Base-by-base conservation (phyloP, 2,113 vertebrate species). In the Hylia prasina region DNA sequence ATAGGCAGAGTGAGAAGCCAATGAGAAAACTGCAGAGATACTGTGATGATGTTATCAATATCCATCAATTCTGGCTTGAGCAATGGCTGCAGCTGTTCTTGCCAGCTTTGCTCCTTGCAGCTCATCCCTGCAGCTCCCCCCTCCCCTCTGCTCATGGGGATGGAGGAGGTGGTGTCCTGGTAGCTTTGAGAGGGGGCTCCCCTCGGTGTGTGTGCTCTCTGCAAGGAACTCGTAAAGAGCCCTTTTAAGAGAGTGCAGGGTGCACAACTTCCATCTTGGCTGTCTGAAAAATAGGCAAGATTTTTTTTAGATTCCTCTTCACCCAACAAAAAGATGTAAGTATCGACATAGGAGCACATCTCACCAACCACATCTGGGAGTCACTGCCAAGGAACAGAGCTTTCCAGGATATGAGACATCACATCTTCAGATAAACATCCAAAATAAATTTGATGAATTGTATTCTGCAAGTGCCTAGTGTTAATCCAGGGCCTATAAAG, bases 131-230 rank as follows among this genome's bases (percentile, higher is more conserved):
- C 58, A 73, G 48, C 25, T 80, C 8, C 11, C 19, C 9, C 6
- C 7, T 13, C 6, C 16, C 13, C 14, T 75, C 31, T 0, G 6
- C 27, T 80, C 6, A 5, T 44, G 33, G 27, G 11, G 8, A 3
- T 87, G 64, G 53, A 47, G 35, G 42, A 61, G 61, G 45, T 57
- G 51, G n/a, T 40, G 39, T 78, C 27, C 39, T 0, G 0, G 11
- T 13, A 5, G 61, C 44, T 60, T 8, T 5, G 7, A 82, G 86
- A 47, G 10, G 11, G 7, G 4, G 7, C 5, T 93, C 27, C 27
- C 77, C 15, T 39, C 0, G 1, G 4, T 22, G 17, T 28, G 7
- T 45, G 11, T 11, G 9, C 5, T 16, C 22, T 86, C 45, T 57
- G 40, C 35, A 50, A 89, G 87, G 11, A 93, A 39, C 18, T 12